A percentile compares a stretch with the other conserved stretches of the same genome.
Conservation (phyloP, 2,888 invertebrate species). For the Sussaba pulchella region DNA sequence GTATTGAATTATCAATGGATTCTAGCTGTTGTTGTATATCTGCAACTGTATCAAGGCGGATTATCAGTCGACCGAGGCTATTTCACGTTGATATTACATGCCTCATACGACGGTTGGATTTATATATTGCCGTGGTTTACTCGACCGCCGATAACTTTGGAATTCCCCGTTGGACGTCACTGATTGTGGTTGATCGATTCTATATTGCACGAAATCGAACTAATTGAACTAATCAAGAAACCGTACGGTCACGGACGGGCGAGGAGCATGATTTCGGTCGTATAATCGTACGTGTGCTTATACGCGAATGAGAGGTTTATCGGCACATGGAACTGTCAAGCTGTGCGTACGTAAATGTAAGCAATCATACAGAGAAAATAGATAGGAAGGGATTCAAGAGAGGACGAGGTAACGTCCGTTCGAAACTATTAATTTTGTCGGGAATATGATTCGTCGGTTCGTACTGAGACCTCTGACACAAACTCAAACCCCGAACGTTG, state of each 20-base stretch:
- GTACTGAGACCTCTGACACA: conserved; percentile 15
- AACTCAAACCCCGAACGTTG: not conserved
- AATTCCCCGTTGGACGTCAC: conserved; percentile 19
- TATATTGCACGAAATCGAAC: conserved; percentile 24
- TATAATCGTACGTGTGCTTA: not conserved
- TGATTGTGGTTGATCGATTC: conserved; percentile 36
- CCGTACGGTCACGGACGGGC: not conserved
- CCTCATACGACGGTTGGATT: not conserved
- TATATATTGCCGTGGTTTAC: not conserved
- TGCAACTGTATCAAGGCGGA: conserved; percentile 24
- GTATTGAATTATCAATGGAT: not conserved
- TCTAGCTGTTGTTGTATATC: not conserved
- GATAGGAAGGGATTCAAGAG: not conserved
- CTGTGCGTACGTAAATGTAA: not conserved
- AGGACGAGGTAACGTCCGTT: not conserved
- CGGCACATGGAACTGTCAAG: not conserved
- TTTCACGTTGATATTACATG: conserved; percentile 20
- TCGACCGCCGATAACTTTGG: conserved; percentile 31
- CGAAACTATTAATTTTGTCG: not conserved
- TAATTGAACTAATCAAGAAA: conserved; percentile 35
- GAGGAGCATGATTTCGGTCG: not conserved
- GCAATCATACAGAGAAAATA: conserved; percentile 25
- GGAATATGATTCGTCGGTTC: conserved; percentile 15
- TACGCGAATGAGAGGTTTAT: not conserved
- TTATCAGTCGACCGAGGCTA: not conserved